Evolutionary conservation across 2,797 vertebrate genomes (phyloP).

Genomic region (Crenuchus spilurus): DNA sequence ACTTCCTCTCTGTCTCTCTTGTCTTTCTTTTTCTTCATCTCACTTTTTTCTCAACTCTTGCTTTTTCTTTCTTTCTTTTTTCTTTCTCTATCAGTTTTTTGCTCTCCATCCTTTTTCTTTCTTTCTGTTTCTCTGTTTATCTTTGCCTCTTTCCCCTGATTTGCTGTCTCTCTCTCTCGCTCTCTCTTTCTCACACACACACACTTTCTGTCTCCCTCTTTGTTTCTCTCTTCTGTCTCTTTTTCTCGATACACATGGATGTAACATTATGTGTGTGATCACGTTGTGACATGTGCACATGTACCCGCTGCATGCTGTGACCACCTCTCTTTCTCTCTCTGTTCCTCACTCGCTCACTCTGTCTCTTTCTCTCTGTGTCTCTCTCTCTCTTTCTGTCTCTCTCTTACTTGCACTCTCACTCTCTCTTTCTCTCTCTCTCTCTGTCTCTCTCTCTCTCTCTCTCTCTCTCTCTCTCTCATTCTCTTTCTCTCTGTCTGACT

Average conservation of each 20-base stretch:
- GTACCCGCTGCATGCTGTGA: conserved; percentile 40
- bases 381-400: neutral
- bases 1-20: neutral
- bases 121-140: neutral
- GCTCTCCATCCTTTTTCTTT: conserved; percentile 23
- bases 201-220: neutral
- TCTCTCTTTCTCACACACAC: neutral
- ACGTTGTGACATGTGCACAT: conserved; percentile 40
- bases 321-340: neutral
- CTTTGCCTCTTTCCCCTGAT: neutral
- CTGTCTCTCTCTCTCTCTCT: no score
- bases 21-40: neutral
- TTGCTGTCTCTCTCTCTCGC: neutral
- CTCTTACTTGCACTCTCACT: neutral
- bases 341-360: no score
- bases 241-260: neutral
- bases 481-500: neutral
- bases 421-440: no score
- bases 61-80: conserved; percentile 10
- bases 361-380: no score
- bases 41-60: neutral
- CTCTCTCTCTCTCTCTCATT: conserved; percentile 11
- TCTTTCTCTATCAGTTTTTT: conserved; percentile 5
- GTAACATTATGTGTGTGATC: conserved; percentile 3
- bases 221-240: conserved; percentile 6